Evolutionary conservation across 2,113 vertebrate genomes (phyloP), one percentile per base, ranked within the genome.

Genomic region (Vulpes ferrilata): DNA sequence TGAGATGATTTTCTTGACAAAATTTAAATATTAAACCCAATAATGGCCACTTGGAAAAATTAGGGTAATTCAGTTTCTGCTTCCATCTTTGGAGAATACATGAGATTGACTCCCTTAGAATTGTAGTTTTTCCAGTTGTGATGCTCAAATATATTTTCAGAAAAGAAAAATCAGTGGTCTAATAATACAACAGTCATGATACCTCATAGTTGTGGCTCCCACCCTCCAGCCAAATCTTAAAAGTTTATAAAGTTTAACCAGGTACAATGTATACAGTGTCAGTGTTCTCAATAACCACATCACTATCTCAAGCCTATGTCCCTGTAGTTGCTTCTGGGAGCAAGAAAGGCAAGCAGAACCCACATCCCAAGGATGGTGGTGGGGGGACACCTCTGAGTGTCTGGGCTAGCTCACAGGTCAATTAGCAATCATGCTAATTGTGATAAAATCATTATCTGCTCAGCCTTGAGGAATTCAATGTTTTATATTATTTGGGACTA

Each of bases 1-100:
- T 35, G 32, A 87, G 96, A 96, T 81, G 73, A 71, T 90, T 96
- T 87, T 83, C 88, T 95, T 95, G 88, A 92, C 32, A 97, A 97
- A 97, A 98, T 43, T 7, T 90, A 98, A 78, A 51, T 25, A 27
- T 88, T 71, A 62, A 95, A 80, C 0, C 0, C 23, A 93, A 53
- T 64, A 95, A 95, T 0, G 32, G 73, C 60, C 62, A 65, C n/a
- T 81, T 23, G 76, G 62, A 65, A 88, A 90, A 93, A 97, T 81
- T 55, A 97, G 55, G 82, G 82, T 97, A 65, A 87, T 51, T 92
- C 53, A 62, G 59, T 95, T 95, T 92, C 22, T 64, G 59, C 59
- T 43, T 90, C 35, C 51, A 79, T 95, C 84, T 73, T 30, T 71
- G 71, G 95, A 85, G 69, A 76, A 78, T 55, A 94, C 43, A 93